Conservation (phyloP, 1,140 invertebrate species). For the Drosophila neocordata region DNA sequence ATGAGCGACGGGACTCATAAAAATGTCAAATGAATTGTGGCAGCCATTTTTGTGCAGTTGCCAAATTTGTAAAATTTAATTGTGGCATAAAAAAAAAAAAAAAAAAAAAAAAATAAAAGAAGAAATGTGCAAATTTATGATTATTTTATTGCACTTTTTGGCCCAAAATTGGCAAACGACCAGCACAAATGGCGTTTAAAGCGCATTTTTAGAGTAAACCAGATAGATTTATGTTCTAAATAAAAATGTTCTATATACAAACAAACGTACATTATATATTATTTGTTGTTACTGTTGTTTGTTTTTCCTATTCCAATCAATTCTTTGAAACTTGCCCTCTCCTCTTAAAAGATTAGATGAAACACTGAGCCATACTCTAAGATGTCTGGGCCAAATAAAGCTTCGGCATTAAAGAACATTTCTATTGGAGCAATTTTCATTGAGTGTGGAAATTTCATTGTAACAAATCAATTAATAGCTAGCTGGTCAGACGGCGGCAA, state of each 20-base stretch:
- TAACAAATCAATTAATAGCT: conserved; percentile 76
- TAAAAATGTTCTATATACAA: background rate
- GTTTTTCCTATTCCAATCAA: conserved; percentile 33
- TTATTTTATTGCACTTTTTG: conserved; percentile 67
- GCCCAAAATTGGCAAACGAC: conserved; percentile 58
- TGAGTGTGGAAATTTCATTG: conserved; percentile 76
- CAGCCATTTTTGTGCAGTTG: conserved; percentile 77
- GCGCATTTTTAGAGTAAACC: conserved; percentile 29
- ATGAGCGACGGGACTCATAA: conserved; percentile 61
- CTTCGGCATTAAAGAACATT: conserved; percentile 46
- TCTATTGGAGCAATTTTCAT: conserved; percentile 59
- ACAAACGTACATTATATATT: conserved; percentile 9
- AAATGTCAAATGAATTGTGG: conserved; percentile 77
- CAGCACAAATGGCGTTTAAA: conserved; percentile 42
- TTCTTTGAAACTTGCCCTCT: conserved; percentile 21
- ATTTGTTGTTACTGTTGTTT: conserved; percentile 25
- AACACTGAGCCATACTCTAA: conserved; percentile 18
- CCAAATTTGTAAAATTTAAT: conserved; percentile 79
- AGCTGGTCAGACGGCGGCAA: conserved; percentile 4
- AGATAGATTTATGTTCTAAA: conserved; percentile 38
- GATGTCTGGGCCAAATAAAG: conserved; percentile 41
- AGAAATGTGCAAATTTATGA: conserved; percentile 73
- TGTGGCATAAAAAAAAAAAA: conserved; percentile 52
- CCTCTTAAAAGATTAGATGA: conserved; percentile 23
- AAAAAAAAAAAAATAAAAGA: too few relatives aligned